Conservation (phyloP, 2,888 invertebrate genomes). For the Drosophila subsilvestris region DNA sequence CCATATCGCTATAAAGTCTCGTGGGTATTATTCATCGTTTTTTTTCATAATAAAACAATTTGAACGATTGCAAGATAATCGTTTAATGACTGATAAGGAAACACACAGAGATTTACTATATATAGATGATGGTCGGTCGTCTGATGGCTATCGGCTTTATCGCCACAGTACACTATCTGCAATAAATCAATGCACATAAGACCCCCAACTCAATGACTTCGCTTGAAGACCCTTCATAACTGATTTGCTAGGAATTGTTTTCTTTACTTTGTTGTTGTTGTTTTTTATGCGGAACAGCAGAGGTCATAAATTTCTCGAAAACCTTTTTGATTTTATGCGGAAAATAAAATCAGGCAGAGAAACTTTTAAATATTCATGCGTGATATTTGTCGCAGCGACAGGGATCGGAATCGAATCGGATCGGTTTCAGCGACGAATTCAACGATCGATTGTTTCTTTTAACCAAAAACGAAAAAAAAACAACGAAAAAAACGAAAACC, state of each 20-base stretch:
- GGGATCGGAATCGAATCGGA: conserved; percentile 12
- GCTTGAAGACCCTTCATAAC: conserved; percentile 41
- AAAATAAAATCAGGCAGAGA: conserved; percentile 9
- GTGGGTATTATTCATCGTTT: conserved; percentile 15
- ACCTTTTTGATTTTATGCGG: conserved; percentile 49
- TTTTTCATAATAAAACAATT: conserved; percentile 43
- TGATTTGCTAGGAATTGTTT: conserved; percentile 42
- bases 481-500: conserved; percentile 31
- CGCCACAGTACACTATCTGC: conserved; percentile 27
- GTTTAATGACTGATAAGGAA: conserved; percentile 62
- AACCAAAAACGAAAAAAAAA: conserved; percentile 5
- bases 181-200: conserved; percentile 39
- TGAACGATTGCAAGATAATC: conserved; percentile 58
- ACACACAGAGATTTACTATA: conserved; percentile 51
- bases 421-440: conserved; percentile 38
- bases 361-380: conserved; percentile 76
- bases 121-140: conserved; percentile 14
- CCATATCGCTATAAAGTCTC: not conserved
- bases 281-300: conserved; percentile 13
- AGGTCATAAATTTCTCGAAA: conserved; percentile 60
- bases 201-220: conserved; percentile 1
- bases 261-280: not conserved
- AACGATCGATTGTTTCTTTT: conserved; percentile 67
- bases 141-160: conserved; percentile 19
- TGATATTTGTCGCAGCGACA: conserved; percentile 79